Evolutionary conservation across 2,113 vertebrate species (phyloP), one percentile per base, ranked within the genome.

Genomic region (Megaleporinus macrocephalus): DNA sequence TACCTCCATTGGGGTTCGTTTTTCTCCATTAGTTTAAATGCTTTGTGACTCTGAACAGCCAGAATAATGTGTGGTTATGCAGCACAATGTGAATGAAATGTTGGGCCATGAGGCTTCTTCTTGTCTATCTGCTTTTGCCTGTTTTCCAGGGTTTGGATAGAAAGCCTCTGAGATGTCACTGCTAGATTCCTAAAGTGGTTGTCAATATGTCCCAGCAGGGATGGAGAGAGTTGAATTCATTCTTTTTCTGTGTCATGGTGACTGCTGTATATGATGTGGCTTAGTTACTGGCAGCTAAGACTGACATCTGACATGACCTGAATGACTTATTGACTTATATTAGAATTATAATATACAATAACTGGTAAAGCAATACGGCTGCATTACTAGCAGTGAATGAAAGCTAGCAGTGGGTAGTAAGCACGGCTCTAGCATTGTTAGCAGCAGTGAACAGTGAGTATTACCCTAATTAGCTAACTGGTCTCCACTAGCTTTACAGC

Each of bases 1-100:
- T 55, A 71, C n/a, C 55, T 76, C 71, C 30, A 55, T 79, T 76
- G 57, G 24, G 20, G 74, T 63, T 61, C 22, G 47, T 78, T n/a
- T 76, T 81, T 47, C 70, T 63, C 26, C 80, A 76, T 49, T 82
- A 79, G 73, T 76, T 29, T 79, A 70, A 79, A 76, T 13, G 49
- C 73, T 27, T 14, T 70, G 65, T 47, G 41, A 24, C 51, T 29
- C 27, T 68, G 24, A 69, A 36, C 26, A 70, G 65, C 65, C 33
- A 22, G 55, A 41, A 63, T 72, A 78, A 63, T 63, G 74, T 14
- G 41, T 44, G 33, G 13, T n/a, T 44, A 70, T 36, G 10, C 36
- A 44, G 33, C 33, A 24, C 18, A 44, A 70, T 41, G 33, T 36
- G 66, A 70, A 70, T 24, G 33, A 70, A 70, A 44, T 15, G 16